A percentile compares a stretch with the other conserved stretches of the same genome.
Conservation (phyloP, 2,113 vertebrate genomes). For the Pterocles orientalis region DNA sequence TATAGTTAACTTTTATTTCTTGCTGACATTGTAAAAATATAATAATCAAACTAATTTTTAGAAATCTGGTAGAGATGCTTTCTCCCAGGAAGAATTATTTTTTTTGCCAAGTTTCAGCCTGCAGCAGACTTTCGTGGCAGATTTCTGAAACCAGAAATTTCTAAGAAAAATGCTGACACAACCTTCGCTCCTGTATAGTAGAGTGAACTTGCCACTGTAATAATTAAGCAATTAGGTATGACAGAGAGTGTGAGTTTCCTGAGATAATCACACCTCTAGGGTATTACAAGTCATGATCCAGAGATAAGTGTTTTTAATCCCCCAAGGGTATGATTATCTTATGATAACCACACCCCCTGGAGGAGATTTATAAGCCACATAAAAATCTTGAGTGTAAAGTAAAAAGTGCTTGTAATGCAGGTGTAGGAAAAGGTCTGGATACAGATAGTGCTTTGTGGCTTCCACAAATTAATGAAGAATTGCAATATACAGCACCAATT, state of each 20-base stretch:
- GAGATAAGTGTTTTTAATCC: slow-evolving; percentile 79
- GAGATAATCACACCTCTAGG: slow-evolving; percentile 78
- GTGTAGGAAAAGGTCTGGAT: slow-evolving; percentile 27
- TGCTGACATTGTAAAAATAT: neutral
- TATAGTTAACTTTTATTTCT: slow-evolving; percentile 4
- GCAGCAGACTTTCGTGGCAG: slow-evolving; percentile 18
- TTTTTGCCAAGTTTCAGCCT: neutral
- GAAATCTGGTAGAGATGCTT: neutral
- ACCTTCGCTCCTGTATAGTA: slow-evolving; percentile 27
- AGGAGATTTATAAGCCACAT: slow-evolving; percentile 68
- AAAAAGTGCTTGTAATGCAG: slow-evolving; percentile 69
- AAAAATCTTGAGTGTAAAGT: slow-evolving; percentile 62
- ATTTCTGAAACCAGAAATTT: slow-evolving; percentile 60
- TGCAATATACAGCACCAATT: neutral
- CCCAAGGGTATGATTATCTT: slow-evolving; percentile 76
- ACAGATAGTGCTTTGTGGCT: neutral
- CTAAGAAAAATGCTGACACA: slow-evolving; percentile 70
- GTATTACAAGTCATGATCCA: slow-evolving; percentile 75
- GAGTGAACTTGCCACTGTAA: slow-evolving; percentile 69
- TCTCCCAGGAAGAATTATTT: neutral
- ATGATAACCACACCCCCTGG: slow-evolving; percentile 75
- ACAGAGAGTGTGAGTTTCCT: slow-evolving; percentile 73
- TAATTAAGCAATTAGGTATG: slow-evolving; percentile 83
- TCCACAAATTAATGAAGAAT: slow-evolving; percentile 60
- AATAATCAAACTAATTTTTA: slow-evolving; percentile 38